A percentile compares a stretch with the other conserved stretches of the same genome.
Conservation (phyloP, 2,888 invertebrate genomes). For the Stenoptilia bipunctidactyla region DNA sequence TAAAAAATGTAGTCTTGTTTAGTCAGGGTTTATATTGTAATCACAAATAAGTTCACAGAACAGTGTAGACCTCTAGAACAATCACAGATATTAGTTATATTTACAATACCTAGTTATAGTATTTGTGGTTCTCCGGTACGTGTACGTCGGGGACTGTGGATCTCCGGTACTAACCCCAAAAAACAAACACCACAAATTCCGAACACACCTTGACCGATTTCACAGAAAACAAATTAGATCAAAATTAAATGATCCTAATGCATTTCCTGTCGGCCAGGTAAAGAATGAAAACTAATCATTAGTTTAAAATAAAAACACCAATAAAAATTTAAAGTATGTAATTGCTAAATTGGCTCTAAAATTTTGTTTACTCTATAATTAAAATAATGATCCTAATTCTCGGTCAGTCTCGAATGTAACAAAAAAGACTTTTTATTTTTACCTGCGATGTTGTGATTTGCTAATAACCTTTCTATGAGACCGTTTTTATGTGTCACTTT, state of each 20-base stretch:
- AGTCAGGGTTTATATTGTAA: too few species aligned
- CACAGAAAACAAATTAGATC: neutral
- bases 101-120: too few species aligned
- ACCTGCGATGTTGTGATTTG: slow-evolving; percentile 51
- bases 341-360: slow-evolving; percentile 26
- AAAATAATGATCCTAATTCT: slow-evolving; percentile 56
- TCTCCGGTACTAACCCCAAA: too few species aligned
- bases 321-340: slow-evolving; percentile 2
- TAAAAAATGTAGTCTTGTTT: too few species aligned
- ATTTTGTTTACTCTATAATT: slow-evolving; percentile 57
- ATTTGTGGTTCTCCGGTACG: too few species aligned
- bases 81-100: too few species aligned
- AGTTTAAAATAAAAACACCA: slow-evolving; percentile 18
- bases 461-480: slow-evolving; percentile 32
- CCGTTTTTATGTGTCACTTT: slow-evolving; percentile 15
- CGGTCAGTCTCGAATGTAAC: slow-evolving; percentile 27
- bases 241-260: neutral
- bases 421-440: slow-evolving; percentile 36
- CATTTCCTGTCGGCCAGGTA: slow-evolving; percentile 5
- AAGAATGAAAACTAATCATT: slow-evolving; percentile 9
- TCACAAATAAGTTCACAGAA: too few species aligned
- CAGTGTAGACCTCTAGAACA: too few species aligned
- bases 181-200: too few species aligned
- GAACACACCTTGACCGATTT: too few species aligned
- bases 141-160: too few species aligned